Base-by-base conservation (phyloP, 2,888 invertebrate species). In the Glyphotaelius pellucidus region DNA sequence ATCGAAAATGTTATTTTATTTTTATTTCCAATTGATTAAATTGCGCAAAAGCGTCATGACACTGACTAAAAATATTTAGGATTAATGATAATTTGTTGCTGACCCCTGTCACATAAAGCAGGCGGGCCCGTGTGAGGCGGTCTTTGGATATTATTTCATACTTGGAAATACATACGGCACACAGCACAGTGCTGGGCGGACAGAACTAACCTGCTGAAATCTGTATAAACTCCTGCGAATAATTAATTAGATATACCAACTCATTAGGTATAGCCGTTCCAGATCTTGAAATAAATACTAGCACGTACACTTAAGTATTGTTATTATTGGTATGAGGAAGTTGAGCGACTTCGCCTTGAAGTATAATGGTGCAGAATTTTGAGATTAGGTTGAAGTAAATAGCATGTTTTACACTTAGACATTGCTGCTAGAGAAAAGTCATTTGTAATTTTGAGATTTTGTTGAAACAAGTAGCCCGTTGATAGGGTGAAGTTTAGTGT, bases 151-250 rank as follows among this genome's bases (percentile, higher is more conserved):
- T 83, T 83, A 83, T 83, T 83, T 83, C 32, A 31, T 83, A 83
- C 83, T 35, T 35, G 83, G 25, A 35, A 83, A 83, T 83, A 83
- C 83, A 35, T 38, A 83, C 67, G 9, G 67, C 67, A 67, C 67
- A 67, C 25, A 9, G n/a, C 67, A n/a, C 67, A 67, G 67, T 2
- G 25, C 83, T 32, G 83, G 83, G 83, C 83, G 83, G 83, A 83
- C 83, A 83, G 83, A 83, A 83, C 83, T 19, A 83, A 35, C 83
- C 25, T 32, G 83, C 32, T 83, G 83, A 83, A 83, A 83, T 83
- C 83, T 67, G 67, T 67, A n/a, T n/a, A 67, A 67, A 25, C 67
- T 67, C n/a, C 67, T 67, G 67, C 67, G 67, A 67, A 67, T 67
- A 25, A 67, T 67, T 67, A 67, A 67, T 67, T 67, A 67, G 67